Evolutionary conservation across 2,797 vertebrate species (phyloP).

Genomic region (Chelonia mydas): DNA sequence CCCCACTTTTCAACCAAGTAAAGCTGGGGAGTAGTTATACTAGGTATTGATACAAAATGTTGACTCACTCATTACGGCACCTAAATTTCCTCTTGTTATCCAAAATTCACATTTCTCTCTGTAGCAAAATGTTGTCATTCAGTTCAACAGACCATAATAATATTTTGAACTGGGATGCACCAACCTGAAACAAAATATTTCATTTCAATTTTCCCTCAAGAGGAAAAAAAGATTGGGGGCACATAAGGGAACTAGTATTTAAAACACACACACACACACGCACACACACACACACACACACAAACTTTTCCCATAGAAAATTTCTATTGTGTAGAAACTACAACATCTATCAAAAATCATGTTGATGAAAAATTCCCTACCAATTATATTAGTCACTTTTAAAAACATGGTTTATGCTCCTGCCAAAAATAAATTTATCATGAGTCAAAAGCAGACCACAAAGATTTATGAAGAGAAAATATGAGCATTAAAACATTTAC

Average conservation of each 20-base stretch:
- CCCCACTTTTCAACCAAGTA: slow-evolving; percentile 1
- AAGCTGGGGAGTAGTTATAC: slow-evolving; percentile 22
- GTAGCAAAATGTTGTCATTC: background rate
- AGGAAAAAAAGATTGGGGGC: too few species aligned
- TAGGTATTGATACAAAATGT: background rate
- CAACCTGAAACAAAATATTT: too few species aligned
- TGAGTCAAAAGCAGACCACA: background rate
- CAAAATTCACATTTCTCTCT: background rate
- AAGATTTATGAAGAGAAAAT: background rate
- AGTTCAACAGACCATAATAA: too few species aligned
- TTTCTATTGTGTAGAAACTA: accelerated
- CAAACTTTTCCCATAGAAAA: background rate
- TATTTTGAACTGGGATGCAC: too few species aligned
- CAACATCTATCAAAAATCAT: background rate
- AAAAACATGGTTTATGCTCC: background rate
- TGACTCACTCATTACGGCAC: slow-evolving; percentile 2
- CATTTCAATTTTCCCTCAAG: too few species aligned
- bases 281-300: too few species aligned
- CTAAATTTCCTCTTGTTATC: background rate
- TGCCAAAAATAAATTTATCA: background rate
- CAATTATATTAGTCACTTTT: background rate
- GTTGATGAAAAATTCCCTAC: background rate
- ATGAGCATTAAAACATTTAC: slow-evolving; percentile 12
- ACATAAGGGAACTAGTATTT: background rate
- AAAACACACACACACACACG: too few species aligned